phyloP scores from a whole-genome alignment of 2,113 vertebrate species.

The Hippocampus mohnikei region DNA sequence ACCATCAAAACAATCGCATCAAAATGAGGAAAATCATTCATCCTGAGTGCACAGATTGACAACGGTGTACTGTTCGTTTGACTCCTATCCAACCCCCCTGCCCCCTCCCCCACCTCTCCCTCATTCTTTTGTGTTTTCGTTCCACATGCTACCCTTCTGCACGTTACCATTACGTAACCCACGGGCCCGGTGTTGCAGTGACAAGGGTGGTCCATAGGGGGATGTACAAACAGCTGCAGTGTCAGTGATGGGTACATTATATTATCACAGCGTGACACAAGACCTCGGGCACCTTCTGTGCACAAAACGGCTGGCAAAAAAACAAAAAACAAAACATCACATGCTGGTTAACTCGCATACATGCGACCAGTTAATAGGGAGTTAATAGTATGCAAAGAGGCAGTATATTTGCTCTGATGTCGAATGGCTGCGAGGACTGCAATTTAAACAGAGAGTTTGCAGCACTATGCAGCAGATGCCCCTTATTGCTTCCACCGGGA shows the following conservation, averaged over 20 bases:
- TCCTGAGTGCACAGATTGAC: conserved; percentile 10
- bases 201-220: conserved; percentile 38
- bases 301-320: conserved; percentile 5
- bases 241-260: conserved; percentile 47
- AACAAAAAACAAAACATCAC: background rate
- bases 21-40: conserved; percentile 17
- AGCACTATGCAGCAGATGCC: background rate
- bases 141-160: conserved; percentile 29
- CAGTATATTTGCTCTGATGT: background rate
- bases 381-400: background rate
- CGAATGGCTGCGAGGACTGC: background rate
- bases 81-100: background rate
- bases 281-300: conserved; percentile 30
- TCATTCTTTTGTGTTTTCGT: background rate
- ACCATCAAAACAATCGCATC: background rate
- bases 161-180: conserved; percentile 47
- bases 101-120: background rate
- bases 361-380: background rate
- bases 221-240: conserved; percentile 70
- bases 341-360: background rate
- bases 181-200: conserved; percentile 41
- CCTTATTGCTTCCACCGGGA: background rate
- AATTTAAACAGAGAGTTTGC: background rate
- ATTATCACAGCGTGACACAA: conserved; percentile 42
- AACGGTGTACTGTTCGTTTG: conserved; percentile 1